Evolutionary conservation across 2,113 vertebrate species (phyloP).

Genomic region (Alectura lathami): DNA sequence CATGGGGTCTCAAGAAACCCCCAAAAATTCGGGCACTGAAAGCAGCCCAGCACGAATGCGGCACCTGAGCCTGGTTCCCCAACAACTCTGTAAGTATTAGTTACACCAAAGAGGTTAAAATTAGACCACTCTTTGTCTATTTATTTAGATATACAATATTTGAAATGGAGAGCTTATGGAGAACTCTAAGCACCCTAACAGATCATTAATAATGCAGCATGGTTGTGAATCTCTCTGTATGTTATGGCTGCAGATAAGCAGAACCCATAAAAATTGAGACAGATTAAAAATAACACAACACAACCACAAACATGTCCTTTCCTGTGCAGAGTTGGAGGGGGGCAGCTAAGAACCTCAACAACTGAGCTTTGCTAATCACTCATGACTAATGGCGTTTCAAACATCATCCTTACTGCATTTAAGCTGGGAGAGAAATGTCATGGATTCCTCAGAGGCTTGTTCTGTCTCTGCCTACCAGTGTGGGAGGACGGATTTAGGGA

Average conservation of each 20-base stretch:
- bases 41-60: neutral
- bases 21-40: neutral
- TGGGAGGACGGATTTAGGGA: constrained; percentile 48
- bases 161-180: constrained; percentile 32
- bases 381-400: constrained; percentile 62
- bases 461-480: constrained; percentile 22
- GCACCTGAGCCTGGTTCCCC: neutral
- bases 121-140: neutral
- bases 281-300: constrained; percentile 15
- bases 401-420: constrained; percentile 50
- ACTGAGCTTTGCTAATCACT: constrained; percentile 58
- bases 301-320: neutral
- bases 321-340: neutral
- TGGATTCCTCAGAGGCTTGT: constrained; percentile 58
- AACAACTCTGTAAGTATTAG: neutral
- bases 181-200: neutral
- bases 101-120: neutral
- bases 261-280: constrained; percentile 32
- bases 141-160: neutral
- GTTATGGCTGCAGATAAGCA: constrained; percentile 45
- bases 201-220: constrained; percentile 23
- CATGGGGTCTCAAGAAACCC: neutral
- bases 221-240: neutral
- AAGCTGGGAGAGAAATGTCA: constrained; percentile 47
- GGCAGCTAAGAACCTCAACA: constrained; percentile 41